Base-by-base conservation (phyloP, 2,888 invertebrate genomes). In the Marasmarcha lunaedactyla region DNA sequence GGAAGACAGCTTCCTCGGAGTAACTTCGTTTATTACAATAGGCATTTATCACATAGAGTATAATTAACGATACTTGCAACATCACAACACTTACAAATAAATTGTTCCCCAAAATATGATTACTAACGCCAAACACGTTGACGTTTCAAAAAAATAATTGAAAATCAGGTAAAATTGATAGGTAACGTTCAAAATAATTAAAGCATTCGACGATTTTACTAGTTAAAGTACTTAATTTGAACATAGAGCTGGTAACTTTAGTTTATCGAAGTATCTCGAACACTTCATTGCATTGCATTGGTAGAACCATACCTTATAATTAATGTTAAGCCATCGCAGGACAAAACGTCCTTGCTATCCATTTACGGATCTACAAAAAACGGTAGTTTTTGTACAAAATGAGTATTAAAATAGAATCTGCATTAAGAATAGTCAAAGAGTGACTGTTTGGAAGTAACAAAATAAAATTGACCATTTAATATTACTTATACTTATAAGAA, bases 221-320 rank as follows among this genome's bases (percentile, higher is more conserved):
- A 58, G 66, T 65, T 63, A 62, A 48, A 57, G 67, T 70, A 77
- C 20, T 20, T 54, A 64, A 67, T 74, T 76, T 74, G 74, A 83
- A 79, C 77, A 77, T 76, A 62, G 59, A 59, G 63, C 60, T 83
- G 83, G 83, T 83, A 83, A 83, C 83, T 81, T 72, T 71, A 73
- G 76, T 72, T 69, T 45, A 57, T 59, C 57, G 58, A 63, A 59
- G 51, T 61, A 7, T 30, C 10, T 7, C 11, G n/a, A n/a, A 10
- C 10, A 64, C 52, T 58, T 54, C 52, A 50, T 44, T 46, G 51
- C 54, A 59, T 63, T 64, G 66, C 65, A 63, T 45, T 45, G 38
- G 33, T 39, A 34, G 25, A 35, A 15, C 3, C 10, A 30, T n/a
- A 20, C 20, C 20, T 20, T 20, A 20, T 5, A 20, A 20, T 20